Evolutionary conservation across 2,113 vertebrate genomes (phyloP), one percentile per base, ranked within the genome.

Genomic region (Passer domesticus): DNA sequence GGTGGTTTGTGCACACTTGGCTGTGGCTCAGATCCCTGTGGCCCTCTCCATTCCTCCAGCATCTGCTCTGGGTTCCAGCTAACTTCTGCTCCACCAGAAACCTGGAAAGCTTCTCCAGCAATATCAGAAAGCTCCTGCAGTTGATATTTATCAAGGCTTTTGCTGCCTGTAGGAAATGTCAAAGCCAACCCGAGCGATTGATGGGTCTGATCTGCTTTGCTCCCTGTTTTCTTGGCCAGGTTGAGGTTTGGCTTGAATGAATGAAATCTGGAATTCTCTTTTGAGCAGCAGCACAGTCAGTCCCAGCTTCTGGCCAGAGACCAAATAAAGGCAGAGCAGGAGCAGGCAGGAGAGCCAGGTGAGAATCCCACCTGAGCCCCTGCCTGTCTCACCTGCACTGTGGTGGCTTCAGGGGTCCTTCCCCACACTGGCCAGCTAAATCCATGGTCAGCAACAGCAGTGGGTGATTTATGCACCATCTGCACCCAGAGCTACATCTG

Each of bases 41-140:
- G 60, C 64, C 81, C 66, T 75, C 74, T 55, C 74, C 43, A 30
- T 67, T 75, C 87, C 56, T 89, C 46, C 91, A 84, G 56, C 47
- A 53, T 33, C 15, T 13, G 23, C 43, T 8, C 28, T 30, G 46
- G 37, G 13, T 66, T 85, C 90, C 87, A 77, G 44, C 73, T 92
- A 91, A 64, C 82, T 87, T 96, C 67, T 90, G 30, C 53, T 83
- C 82, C 78, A 83, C 74, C 87, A 73, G 74, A 37, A 90, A 76
- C 84, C 35, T 53, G 58, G 62, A 73, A 91, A 85, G 41, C 67
- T 83, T 66, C 78, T 62, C 76, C 64, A 73, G 75, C 53, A 52
- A 19, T 2, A 20, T 33, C 6, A 13, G 95, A 76, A 92, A 73
- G 33, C 49, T 83, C 62, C 82, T 52, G n/a, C 67, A 76, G 74